Evolutionary conservation across 2,888 invertebrate genomes (phyloP), one percentile per base, ranked within the genome.

Genomic region (Oligia latruncula): DNA sequence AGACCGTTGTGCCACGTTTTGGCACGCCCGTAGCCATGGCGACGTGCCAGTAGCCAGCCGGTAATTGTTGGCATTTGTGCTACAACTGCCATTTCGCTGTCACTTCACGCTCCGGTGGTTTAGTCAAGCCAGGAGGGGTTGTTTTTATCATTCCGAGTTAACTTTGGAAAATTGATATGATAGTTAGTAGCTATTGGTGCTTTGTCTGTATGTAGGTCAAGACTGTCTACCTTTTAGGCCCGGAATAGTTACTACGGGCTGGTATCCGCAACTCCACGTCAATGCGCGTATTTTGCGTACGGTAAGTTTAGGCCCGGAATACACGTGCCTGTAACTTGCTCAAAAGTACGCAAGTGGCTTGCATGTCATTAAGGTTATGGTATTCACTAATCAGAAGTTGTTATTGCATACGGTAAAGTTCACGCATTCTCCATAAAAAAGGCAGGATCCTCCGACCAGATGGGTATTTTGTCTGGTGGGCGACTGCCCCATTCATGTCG

Each of bases 1-100:
- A 80, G 68, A 77, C 23, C 71, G 71, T 72, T 70, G 49, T 84
- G 74, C 78, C 78, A 84, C 78, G 76, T 82, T 81, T 84, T 84
- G 89, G 84, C 84, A 88, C 81, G 74, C 62, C 62, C 20, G 78
- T 80, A 60, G 75, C 62, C 76, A 68, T 88, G 88, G 89, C 87
- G 52, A 62, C 13, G 52, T 80, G 89, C 88, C 89, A 89, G 80
- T 80, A 71, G 82, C 70, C 73, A 71, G 67, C 74, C 81, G 82
- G 82, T 88, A 88, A 88, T 86, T 86, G 87, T 80, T 86, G 84
- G 84, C 87, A 87, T 84, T 88, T 87, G 81, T 82, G 84, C 89
- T 75, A 70, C 74, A 81, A 71, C 78, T 88, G 86, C 77, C 86
- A 88, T 87, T 88, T 83, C 43, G 64, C 65, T 87, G 83, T 86